Conservation (phyloP, 2,113 vertebrate species). For the rabbit (Oryctolagus cuniculus) region DNA sequence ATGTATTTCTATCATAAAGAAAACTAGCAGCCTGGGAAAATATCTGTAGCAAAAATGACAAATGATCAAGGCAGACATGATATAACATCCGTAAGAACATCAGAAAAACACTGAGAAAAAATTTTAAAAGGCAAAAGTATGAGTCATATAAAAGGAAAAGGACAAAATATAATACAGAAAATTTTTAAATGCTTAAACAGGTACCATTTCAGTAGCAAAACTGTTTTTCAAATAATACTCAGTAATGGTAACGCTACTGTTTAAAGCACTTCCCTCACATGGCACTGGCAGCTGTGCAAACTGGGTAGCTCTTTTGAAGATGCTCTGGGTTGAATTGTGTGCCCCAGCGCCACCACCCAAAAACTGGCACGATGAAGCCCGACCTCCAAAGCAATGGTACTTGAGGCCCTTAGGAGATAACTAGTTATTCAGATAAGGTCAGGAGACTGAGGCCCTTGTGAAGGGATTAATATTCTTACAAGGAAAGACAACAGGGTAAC, state of each 20-base stretch:
- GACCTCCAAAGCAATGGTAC: too few species aligned
- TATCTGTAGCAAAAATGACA: neutral
- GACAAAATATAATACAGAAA: neutral
- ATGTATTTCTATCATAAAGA: slow-evolving; percentile 26
- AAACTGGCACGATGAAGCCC: neutral
- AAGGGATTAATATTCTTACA: neutral
- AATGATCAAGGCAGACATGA: neutral
- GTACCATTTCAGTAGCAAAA: slow-evolving; percentile 22
- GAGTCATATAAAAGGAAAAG: slow-evolving; percentile 14
- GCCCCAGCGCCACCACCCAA: too few species aligned
- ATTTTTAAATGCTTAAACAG: neutral
- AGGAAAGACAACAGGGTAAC: neutral
- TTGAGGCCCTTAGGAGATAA: too few species aligned
- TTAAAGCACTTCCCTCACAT: neutral
- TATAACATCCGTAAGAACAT: neutral
- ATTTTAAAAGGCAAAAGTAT: neutral
- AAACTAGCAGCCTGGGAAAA: neutral
- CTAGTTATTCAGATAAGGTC: neutral
- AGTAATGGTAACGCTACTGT: neutral
- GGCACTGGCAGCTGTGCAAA: neutral
- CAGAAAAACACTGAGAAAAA: neutral
- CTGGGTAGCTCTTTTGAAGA: neutral
- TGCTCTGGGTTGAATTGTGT: neutral
- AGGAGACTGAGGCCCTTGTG: neutral
- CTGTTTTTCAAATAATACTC: neutral